Percentiles rank a stretch among this genome's conserved stretches.
Conservation (phyloP, 1,140 invertebrate genomes). For the Bombus waltoni region DNA sequence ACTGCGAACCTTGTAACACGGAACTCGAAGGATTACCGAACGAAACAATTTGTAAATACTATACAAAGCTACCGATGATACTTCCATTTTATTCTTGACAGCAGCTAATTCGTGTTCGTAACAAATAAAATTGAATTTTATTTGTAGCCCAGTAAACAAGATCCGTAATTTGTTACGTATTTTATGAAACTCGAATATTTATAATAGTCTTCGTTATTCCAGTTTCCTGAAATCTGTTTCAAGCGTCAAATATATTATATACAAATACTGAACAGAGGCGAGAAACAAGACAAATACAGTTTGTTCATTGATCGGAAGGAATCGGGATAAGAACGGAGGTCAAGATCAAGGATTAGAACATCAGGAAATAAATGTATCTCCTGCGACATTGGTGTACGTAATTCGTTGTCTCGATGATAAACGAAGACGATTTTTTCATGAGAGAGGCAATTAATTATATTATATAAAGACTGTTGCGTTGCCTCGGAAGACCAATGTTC, state of each 20-base stretch:
- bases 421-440: neutral
- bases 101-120: too few relatives aligned
- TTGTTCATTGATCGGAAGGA: neutral
- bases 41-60: slow-evolving; percentile 34
- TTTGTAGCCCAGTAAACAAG: neutral
- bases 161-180: neutral
- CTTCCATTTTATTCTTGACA: neutral
- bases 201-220: neutral
- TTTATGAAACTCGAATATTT: neutral
- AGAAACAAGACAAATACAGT: neutral
- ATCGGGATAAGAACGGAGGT: neutral
- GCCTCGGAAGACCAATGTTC: neutral
- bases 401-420: neutral
- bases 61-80: neutral
- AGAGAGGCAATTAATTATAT: neutral
- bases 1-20: slow-evolving; percentile 13
- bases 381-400: neutral
- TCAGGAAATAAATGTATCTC: neutral
- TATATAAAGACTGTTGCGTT: neutral
- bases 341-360: neutral
- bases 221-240: neutral
- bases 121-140: neutral
- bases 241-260: neutral
- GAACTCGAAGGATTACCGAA: slow-evolving; percentile 15
- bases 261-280: too few relatives aligned